Evolutionary conservation across 2,888 invertebrate species (phyloP).

Genomic region (Hermaeophaga mercurialis): DNA sequence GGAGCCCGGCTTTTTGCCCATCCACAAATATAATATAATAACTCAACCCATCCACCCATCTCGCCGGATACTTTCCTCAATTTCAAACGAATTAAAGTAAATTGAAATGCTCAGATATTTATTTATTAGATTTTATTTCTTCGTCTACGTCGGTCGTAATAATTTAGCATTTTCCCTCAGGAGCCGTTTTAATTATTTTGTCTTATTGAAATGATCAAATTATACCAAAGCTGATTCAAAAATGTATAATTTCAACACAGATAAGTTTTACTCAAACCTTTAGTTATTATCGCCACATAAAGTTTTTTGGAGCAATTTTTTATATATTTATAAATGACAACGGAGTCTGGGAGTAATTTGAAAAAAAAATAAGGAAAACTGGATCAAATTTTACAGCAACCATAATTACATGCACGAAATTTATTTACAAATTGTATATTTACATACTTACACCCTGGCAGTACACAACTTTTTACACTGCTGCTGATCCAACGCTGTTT

Average conservation of each 20-base stretch:
- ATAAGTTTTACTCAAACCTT: not conserved
- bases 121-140: conserved; percentile 52
- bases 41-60: conserved; percentile 48
- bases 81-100: conserved; percentile 57
- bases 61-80: conserved; percentile 56
- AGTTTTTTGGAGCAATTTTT: no score
- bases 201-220: conserved; percentile 32
- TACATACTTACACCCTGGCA: no score
- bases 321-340: no score
- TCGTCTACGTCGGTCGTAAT: conserved; percentile 31
- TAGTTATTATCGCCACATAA: not conserved
- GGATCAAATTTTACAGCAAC: no score
- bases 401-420: no score
- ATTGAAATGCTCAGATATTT: conserved; percentile 58
- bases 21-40: conserved; percentile 51
- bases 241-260: conserved; percentile 35
- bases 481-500: no score
- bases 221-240: conserved; percentile 22
- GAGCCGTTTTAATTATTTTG: conserved; percentile 37
- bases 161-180: conserved; percentile 36
- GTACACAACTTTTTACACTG: no score
- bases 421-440: no score
- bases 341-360: no score
- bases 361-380: no score
- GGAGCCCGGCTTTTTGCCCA: conserved; percentile 47